Evolutionary conservation across 2,113 vertebrate genomes (phyloP).

Genomic region (Catharus bicknelli): DNA sequence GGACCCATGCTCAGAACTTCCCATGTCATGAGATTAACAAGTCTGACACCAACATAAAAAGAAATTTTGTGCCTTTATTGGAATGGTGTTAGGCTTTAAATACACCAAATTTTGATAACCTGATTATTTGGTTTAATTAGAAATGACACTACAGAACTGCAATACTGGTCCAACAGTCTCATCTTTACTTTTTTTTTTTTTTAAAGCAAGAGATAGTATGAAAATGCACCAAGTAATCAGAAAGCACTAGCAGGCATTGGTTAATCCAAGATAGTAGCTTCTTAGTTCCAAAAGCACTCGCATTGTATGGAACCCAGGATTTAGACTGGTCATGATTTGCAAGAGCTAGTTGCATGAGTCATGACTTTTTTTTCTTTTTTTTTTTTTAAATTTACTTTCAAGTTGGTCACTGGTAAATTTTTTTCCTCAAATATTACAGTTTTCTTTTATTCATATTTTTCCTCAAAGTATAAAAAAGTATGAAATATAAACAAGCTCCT

Average conservation of each 20-base stretch:
- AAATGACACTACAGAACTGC: slow-evolving; percentile 83
- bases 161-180: slow-evolving; percentile 89
- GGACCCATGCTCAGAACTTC: slow-evolving; percentile 70
- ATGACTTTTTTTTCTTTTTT: slow-evolving; percentile 56
- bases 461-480: slow-evolving; percentile 92
- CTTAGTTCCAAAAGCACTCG: slow-evolving; percentile 77
- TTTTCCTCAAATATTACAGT: slow-evolving; percentile 75
- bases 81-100: slow-evolving; percentile 91
- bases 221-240: slow-evolving; percentile 76
- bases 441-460: slow-evolving; percentile 73
- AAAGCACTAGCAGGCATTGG: slow-evolving; percentile 81
- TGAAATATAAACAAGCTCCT: slow-evolving; percentile 95
- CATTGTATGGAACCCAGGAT: slow-evolving; percentile 66
- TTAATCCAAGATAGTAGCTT: slow-evolving; percentile 80
- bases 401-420: slow-evolving; percentile 67
- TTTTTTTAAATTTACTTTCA: slow-evolving; percentile 65
- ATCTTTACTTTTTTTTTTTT: slow-evolving; percentile 73
- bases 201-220: slow-evolving; percentile 79
- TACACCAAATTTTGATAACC: slow-evolving; percentile 88
- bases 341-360: slow-evolving; percentile 69
- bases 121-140: slow-evolving; percentile 86
- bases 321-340: slow-evolving; percentile 69
- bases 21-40: slow-evolving; percentile 73
- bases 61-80: slow-evolving; percentile 93
- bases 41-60: slow-evolving; percentile 85